phyloP scores from a whole-genome alignment of 2,888 invertebrate species.

The Folsomia manolachei region DNA sequence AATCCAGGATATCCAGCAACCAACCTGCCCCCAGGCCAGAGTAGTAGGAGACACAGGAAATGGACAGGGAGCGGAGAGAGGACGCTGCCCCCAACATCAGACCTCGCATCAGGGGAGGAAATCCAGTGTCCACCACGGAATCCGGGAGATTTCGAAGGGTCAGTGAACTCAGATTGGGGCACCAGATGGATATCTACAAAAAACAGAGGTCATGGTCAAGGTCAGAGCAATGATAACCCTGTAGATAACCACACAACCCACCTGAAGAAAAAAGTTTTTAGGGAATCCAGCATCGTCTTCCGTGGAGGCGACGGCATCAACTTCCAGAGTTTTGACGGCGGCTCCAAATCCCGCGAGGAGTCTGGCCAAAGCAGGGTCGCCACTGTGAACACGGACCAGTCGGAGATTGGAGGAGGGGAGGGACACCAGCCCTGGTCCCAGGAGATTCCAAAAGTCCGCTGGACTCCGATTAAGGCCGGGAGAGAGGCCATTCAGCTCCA shows the following conservation, averaged over 20 bases:
- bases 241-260: too few species aligned
- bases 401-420: neutral
- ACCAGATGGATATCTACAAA: neutral
- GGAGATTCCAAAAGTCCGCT: neutral
- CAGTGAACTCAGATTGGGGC: neutral
- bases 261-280: conserved; percentile 1
- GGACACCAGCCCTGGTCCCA: too few species aligned
- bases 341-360: neutral
- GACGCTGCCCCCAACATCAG: neutral
- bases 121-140: neutral
- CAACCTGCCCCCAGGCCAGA: conserved; percentile 2
- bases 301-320: neutral
- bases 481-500: neutral
- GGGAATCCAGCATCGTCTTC: neutral
- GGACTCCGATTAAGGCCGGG: neutral
- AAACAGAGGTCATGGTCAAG: too few species aligned
- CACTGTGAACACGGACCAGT: neutral
- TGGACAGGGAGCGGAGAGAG: neutral
- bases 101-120: conserved; percentile 1
- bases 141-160: neutral
- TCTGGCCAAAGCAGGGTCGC: neutral
- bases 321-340: neutral
- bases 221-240: too few species aligned
- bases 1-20: conserved; percentile 4
- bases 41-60: neutral